A percentile compares a stretch with the other conserved stretches of the same genome.
phyloP scores from a whole-genome alignment of 2,113 vertebrate genomes.

The Ascaphus truei region DNA sequence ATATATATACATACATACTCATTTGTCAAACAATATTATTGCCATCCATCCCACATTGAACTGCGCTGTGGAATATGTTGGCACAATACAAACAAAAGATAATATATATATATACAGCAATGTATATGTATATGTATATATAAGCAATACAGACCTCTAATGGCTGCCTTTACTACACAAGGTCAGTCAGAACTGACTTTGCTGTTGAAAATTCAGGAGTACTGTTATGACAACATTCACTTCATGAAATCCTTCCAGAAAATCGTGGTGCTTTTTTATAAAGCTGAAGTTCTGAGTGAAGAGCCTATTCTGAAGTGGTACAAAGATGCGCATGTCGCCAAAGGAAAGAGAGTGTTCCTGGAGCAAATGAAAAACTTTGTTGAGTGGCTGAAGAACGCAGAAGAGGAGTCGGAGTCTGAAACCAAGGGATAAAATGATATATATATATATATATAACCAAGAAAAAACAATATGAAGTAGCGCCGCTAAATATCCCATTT shows the following conservation, averaged over 20 bases:
- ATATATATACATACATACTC: too few species aligned
- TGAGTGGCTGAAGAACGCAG: slow-evolving; percentile 97
- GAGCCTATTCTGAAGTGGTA: slow-evolving; percentile 98
- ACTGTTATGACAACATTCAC: slow-evolving; percentile 99
- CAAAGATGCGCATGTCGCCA: slow-evolving; percentile 83
- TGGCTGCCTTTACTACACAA: slow-evolving; percentile 97
- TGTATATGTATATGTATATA: too few species aligned
- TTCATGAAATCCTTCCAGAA: slow-evolving; percentile 99
- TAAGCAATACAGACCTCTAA: slow-evolving; percentile 99
- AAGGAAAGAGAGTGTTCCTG: slow-evolving; percentile 95
- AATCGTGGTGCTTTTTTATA: slow-evolving; percentile 98
- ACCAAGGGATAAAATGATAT: too few species aligned
- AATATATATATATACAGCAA: too few species aligned
- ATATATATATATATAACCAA: too few species aligned
- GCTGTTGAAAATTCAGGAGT: slow-evolving; percentile 98
- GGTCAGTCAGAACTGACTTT: slow-evolving; percentile 96
- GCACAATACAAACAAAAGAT: too few species aligned
- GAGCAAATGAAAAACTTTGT: slow-evolving; percentile 99
- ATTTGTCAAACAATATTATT: too few species aligned
- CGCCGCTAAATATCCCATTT: too few species aligned
- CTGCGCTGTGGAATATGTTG: too few species aligned
- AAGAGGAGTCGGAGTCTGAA: too few species aligned
- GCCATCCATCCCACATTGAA: too few species aligned
- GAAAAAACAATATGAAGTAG: too few species aligned
- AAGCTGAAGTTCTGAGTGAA: slow-evolving; percentile 97